Percentiles rank a stretch among this genome's conserved stretches.
phyloP scores from a whole-genome alignment of 2,888 invertebrate genomes.

The Trichopoda pennipes region DNA sequence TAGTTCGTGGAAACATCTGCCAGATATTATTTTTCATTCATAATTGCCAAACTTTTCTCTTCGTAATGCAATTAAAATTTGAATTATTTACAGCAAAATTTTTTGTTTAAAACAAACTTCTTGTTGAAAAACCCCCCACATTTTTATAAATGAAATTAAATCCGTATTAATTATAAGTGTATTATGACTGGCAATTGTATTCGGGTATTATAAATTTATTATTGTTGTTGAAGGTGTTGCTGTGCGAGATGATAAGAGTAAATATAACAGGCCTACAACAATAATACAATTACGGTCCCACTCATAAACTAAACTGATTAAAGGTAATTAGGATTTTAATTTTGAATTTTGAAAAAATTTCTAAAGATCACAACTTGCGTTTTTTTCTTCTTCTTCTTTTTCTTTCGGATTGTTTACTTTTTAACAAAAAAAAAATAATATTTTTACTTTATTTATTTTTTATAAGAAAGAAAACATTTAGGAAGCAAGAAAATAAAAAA shows the following conservation, averaged over 20 bases:
- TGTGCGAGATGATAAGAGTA: constrained; percentile 42
- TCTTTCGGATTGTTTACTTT: constrained; percentile 31
- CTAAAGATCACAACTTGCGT: constrained; percentile 53
- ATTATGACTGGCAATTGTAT: background rate
- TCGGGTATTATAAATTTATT: constrained; percentile 14
- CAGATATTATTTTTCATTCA: too few species aligned
- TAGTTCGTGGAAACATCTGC: too few species aligned
- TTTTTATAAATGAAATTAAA: constrained; percentile 13
- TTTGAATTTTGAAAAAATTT: constrained; percentile 27
- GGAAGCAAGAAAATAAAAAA: background rate
- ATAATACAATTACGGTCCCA: constrained; percentile 45
- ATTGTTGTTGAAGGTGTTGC: constrained; percentile 47
- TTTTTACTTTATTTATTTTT: constrained; percentile 27
- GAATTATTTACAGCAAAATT: too few species aligned
- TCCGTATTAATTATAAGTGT: constrained; percentile 34
- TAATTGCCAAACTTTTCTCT: too few species aligned
- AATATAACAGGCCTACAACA: constrained; percentile 14
- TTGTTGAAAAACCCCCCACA: too few species aligned
- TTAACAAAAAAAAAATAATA: constrained; percentile 1
- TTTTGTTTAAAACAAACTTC: too few species aligned
- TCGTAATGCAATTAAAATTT: too few species aligned
- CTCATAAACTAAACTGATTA: constrained; percentile 60
- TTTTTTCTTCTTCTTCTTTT: too few species aligned
- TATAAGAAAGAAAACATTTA: constrained; percentile 24
- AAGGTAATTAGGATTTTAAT: constrained; percentile 55